Conservation (phyloP, 37 sponge, comb jelly and placozoan genomes). For the Diacarnus erythraeanus region DNA sequence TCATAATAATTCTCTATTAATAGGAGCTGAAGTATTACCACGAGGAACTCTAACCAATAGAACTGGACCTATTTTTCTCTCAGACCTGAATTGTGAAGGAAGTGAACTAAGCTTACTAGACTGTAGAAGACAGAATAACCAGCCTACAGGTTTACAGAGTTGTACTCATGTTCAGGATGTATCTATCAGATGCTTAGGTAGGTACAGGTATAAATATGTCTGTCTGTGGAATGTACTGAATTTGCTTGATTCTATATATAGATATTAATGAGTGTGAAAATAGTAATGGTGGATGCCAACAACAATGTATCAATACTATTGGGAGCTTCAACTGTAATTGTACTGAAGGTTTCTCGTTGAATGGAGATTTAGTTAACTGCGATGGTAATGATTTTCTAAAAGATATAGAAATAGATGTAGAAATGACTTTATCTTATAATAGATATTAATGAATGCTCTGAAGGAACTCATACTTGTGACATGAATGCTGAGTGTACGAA, state of each 20-base stretch:
- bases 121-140: not conserved
- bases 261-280: constrained; percentile 31
- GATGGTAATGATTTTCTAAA: not conserved
- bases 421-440: not conserved
- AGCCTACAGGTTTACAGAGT: constrained; percentile 3
- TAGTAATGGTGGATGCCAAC: constrained; percentile 31
- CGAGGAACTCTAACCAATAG: not conserved
- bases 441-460: constrained; percentile 11
- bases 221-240: not conserved
- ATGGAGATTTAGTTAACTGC: not conserved
- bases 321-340: constrained; percentile 30
- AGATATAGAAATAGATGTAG: not conserved
- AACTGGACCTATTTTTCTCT: constrained; percentile 9
- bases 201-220: not conserved
- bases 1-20: not conserved
- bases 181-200: constrained; percentile 24
- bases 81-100: constrained; percentile 17
- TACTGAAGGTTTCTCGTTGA: constrained; percentile 14
- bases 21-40: constrained; percentile 1
- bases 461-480: not conserved
- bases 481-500: constrained; percentile 10
- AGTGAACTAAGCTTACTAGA: constrained; percentile 9
- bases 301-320: constrained; percentile 24
- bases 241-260: not conserved
- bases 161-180: constrained; percentile 37